Percentiles rank a stretch among this genome's conserved stretches.
These are phyloP conservation scores for Thamnophis sirtalis DNA, from an alignment of 2,113 vertebrate species.

Conservation along the genomic window DNA sequence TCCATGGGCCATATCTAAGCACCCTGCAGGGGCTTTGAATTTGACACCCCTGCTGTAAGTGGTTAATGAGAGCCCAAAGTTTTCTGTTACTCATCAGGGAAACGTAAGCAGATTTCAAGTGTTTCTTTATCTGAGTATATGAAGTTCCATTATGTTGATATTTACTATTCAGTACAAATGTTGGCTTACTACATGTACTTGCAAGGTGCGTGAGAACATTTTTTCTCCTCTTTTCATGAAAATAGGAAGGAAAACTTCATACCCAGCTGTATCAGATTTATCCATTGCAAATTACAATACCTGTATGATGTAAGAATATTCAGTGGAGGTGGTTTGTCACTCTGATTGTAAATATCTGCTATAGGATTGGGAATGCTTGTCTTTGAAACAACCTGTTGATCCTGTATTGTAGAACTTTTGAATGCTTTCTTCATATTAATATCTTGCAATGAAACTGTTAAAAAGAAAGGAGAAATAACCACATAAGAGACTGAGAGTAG, in stretches of 20 bases:
- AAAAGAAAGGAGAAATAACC: conserved; percentile 1
- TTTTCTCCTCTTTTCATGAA: not conserved
- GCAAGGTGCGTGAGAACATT: not conserved
- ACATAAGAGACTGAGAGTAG: not conserved
- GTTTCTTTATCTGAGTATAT: not conserved
- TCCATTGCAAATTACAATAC: conserved; percentile 48
- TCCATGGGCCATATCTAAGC: no score
- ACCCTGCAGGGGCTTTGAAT: no score
- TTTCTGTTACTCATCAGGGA: not conserved
- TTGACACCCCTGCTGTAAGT: no score
- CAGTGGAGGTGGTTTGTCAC: conserved; percentile 93
- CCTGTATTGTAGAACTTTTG: conserved; percentile 92
- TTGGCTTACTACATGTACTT: not conserved
- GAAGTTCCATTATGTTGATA: not conserved
- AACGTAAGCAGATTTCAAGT: not conserved
- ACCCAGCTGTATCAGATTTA: not conserved
- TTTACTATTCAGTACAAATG: not conserved
- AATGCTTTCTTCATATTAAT: conserved; percentile 99
- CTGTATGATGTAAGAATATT: conserved; percentile 90
- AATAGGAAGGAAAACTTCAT: not conserved
- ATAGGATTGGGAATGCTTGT: conserved; percentile 90
- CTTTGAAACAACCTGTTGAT: conserved; percentile 98
- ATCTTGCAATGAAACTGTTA: conserved; percentile 91
- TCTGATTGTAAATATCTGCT: conserved; percentile 89
- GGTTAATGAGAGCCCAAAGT: not conserved